Evolutionary conservation across 2,113 vertebrate genomes (phyloP).

Genomic region (Salminus brasiliensis): DNA sequence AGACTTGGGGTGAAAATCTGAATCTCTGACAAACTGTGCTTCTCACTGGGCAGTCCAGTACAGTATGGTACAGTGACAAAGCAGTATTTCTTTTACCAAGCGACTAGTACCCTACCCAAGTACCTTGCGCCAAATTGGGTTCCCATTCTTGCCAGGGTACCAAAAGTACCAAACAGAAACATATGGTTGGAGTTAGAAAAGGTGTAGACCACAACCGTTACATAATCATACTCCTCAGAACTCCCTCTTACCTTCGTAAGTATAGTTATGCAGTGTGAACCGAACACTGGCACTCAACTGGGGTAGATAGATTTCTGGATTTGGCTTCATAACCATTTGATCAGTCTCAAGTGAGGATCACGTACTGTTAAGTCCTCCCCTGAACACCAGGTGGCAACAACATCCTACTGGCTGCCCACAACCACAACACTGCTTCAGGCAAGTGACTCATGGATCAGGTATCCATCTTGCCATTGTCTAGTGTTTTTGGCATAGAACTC

Average conservation of each 20-base stretch:
- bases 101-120: neutral
- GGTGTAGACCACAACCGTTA: neutral
- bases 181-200: neutral
- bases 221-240: neutral
- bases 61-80: too few species aligned
- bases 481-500: slow-evolving; percentile 53
- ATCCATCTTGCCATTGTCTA: slow-evolving; percentile 54
- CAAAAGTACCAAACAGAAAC: neutral
- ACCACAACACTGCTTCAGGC: slow-evolving; percentile 27
- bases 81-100: neutral
- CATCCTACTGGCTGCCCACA: slow-evolving; percentile 25
- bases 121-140: neutral
- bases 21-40: neutral
- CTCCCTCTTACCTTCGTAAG: neutral
- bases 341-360: neutral
- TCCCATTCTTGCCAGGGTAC: neutral
- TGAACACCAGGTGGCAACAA: slow-evolving; percentile 52
- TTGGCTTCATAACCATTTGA: neutral
- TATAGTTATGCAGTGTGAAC: neutral
- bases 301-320: neutral
- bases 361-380: slow-evolving; percentile 19
- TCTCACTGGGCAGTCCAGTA: neutral
- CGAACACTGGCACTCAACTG: too few species aligned
- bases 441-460: slow-evolving; percentile 60
- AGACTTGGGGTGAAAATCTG: neutral